Evolutionary conservation across 2,797 vertebrate genomes (phyloP).

Genomic region (Enteromius paludinosus): DNA sequence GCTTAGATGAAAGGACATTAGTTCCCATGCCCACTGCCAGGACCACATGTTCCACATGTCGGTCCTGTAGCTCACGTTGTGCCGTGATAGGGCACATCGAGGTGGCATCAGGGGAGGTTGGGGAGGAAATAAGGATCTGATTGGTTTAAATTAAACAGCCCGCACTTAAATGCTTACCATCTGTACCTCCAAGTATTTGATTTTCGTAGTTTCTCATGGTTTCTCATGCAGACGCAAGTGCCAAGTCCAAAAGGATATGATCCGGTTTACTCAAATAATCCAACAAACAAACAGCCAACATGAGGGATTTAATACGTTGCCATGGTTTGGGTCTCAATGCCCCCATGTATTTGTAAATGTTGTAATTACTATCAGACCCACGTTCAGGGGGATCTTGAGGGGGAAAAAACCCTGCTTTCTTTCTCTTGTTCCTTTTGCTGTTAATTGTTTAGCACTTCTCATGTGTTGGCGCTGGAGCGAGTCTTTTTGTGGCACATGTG

Average conservation of each 20-base stretch:
- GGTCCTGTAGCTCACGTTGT: neutral
- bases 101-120: constrained; percentile 11
- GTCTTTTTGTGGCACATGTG: constrained; percentile 22
- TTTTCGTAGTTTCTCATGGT: neutral
- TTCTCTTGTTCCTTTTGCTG: constrained; percentile 17
- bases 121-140: constrained; percentile 5
- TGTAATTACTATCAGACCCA: constrained; percentile 34
- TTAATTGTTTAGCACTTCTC: constrained; percentile 48
- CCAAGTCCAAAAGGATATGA: constrained; percentile 28
- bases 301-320: neutral
- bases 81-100: neutral
- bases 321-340: neutral
- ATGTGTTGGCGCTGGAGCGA: constrained; percentile 17
- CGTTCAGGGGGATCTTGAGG: neutral
- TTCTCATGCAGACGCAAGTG: neutral
- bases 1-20: neutral
- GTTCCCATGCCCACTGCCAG: constrained; percentile 9
- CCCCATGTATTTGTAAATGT: constrained; percentile 10
- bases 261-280: constrained; percentile 26
- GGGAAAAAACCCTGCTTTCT: neutral
- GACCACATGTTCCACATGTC: neutral
- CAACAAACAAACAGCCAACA: constrained; percentile 7
- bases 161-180: neutral
- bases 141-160: constrained; percentile 24
- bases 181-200: constrained; percentile 7